phyloP scores from a whole-genome alignment of 35 echinoderm and acorn worm genomes.

The Ophiothrix spiculata region DNA sequence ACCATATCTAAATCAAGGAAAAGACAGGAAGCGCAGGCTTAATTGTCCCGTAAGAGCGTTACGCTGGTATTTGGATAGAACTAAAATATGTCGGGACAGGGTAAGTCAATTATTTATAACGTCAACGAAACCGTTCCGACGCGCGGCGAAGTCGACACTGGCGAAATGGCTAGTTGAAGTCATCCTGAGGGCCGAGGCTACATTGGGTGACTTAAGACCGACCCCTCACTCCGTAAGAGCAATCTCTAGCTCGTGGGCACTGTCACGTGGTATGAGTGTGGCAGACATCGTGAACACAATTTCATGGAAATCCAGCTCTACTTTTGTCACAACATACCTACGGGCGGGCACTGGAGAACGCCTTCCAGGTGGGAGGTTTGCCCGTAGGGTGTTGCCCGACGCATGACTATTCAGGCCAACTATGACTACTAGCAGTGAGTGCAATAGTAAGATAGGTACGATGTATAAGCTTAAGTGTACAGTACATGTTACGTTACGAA shows the following conservation, averaged over 20 bases:
- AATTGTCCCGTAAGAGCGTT: conserved; percentile 50
- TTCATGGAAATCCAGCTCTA: conserved; percentile 19
- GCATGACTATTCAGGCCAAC: too few relatives aligned
- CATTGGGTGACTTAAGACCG: background rate
- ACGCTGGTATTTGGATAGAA: conserved; percentile 35
- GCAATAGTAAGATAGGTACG: too few relatives aligned
- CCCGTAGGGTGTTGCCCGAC: too few relatives aligned
- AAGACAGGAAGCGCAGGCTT: conserved; percentile 26
- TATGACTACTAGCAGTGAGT: too few relatives aligned
- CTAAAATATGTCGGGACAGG: background rate
- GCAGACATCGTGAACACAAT: conserved; percentile 35
- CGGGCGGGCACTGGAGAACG: too few relatives aligned
- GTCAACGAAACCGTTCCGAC: conserved; percentile 12
- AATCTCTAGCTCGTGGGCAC: conserved; percentile 38
- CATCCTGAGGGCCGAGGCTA: background rate
- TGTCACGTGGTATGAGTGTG: background rate
- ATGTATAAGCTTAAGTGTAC: too few relatives aligned
- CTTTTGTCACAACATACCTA: conserved; percentile 42
- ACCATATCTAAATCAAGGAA: conserved; percentile 16
- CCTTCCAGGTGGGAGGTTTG: too few relatives aligned
- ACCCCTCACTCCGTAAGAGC: background rate
- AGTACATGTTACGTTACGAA: too few relatives aligned
- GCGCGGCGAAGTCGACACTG: conserved; percentile 24
- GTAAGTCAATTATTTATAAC: conserved; percentile 31
- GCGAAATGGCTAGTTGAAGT: conserved; percentile 21